Percentiles rank a stretch among this genome's conserved stretches.
Conservation (phyloP, 2,888 invertebrate genomes). For the Lottia scabra region DNA sequence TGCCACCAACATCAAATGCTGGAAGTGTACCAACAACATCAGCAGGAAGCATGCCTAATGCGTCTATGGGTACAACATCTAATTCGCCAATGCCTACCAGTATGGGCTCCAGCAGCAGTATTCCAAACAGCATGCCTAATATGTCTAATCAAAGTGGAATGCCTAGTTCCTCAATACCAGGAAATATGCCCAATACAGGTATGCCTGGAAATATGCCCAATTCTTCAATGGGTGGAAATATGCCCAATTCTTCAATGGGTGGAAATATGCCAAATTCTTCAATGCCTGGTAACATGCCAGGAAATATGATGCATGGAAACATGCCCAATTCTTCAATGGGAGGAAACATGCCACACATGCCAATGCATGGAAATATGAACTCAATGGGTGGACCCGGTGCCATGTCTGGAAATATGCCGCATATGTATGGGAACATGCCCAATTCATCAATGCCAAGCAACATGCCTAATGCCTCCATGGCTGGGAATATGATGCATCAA, state of each 20-base stretch:
- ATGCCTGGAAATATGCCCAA: slow-evolving; percentile 17
- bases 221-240: slow-evolving; percentile 13
- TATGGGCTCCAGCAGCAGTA: neutral
- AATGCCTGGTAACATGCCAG: neutral
- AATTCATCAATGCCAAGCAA: slow-evolving; percentile 11
- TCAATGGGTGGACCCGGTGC: slow-evolving; percentile 16
- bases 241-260: slow-evolving; percentile 9
- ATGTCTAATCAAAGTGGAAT: neutral
- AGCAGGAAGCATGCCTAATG: slow-evolving; percentile 29
- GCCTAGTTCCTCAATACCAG: slow-evolving; percentile 17
- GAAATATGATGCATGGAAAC: neutral
- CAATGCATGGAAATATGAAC: slow-evolving; percentile 27
- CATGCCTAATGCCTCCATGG: neutral
- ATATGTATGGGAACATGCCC: slow-evolving; percentile 10
- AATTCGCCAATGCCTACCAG: neutral
- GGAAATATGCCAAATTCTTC: neutral
- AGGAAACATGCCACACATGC: neutral
- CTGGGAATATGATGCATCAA: neutral
- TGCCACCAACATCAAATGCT: neutral
- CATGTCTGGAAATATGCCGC: slow-evolving; percentile 3
- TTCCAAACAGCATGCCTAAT: neutral
- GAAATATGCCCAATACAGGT: slow-evolving; percentile 23
- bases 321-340: neutral
- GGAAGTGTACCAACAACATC: slow-evolving; percentile 25
- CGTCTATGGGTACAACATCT: slow-evolving; percentile 15